Base-by-base conservation (phyloP, 2,888 invertebrate genomes). In the Neuroscelio doddi region DNA sequence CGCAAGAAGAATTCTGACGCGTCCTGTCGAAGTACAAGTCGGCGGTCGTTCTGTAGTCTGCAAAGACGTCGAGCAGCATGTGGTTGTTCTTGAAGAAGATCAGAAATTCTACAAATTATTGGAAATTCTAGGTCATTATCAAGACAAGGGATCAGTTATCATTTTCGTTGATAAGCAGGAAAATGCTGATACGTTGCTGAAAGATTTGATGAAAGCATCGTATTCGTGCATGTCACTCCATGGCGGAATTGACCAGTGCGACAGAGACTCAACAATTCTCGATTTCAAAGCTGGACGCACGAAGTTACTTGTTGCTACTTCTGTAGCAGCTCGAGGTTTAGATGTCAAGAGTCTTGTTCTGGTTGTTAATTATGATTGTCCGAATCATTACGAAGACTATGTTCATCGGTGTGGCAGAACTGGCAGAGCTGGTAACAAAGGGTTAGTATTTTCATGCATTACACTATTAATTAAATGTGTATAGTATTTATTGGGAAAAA, bases 371-470 rank as follows among this genome's bases (percentile, higher is more conserved):
- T 99, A 97, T 85, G 98, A 99, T 86, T 98, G 97, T 78, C 98
- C 99, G 0, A 99, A 99, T 86, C 99, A 99, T 85, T 99, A 99
- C 80, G 99, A 99, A 85, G 99, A 99, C 85, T 99, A 99, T 84
- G 98, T 99, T 14, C 99, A 99, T 85, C 91, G 98, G 80, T 98
- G 97, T 85, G 97, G 95, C 0, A 88, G 95, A 56, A 95, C 95
- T 0, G 95, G 95, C 0, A 89, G 95, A 14, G 95, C 95, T 0
- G 99, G 98, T 0, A 97, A 97, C 84, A 97, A 97, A 83, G 99
- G 99, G 3, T 80, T 0, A 15, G 12, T 24, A 8, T 9, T 1
- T 2, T 27, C n/a, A n/a, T n/a, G n/a, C n/a, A n/a, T n/a, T n/a
- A n/a, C n/a, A n/a, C n/a, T n/a, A n/a, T n/a, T n/a, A n/a, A n/a